Base-by-base conservation (phyloP, 2,888 invertebrate species). In the Plusia festucae region DNA sequence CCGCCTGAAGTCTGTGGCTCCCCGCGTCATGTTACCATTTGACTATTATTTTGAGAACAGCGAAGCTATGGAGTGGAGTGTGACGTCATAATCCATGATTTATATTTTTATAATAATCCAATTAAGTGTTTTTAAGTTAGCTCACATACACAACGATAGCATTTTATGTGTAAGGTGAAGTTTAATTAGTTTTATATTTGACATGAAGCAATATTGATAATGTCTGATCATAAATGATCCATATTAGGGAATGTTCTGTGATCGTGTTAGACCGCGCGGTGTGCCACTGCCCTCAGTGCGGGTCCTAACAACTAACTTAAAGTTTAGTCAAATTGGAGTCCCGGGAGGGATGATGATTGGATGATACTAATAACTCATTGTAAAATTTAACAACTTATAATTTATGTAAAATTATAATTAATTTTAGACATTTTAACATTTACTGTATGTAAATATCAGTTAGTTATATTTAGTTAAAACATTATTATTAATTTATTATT, bases 371-470 rank as follows among this genome's bases (percentile, higher is more conserved):
- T 71, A 78, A 82, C 75, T 81, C 71, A 79, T 75, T 59, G 52
- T 75, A 68, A 79, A 82, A 73, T 75, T 79, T 40, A 40, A 40
- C 40, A 40, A 40, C n/a, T 40, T 40, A 40, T 40, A n/a, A 40
- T 40, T 40, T 40, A 40, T 40, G 40, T 40, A 40, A 40, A 40
- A n/a, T 40, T 40, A n/a, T n/a, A 40, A 40, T n/a, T 40, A 40
- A 40, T 40, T 40, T 34, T 34, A 34, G 13, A 34, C n/a, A 83
- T 75, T 80, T 82, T 82, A 73, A 68, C 62, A 73, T 71, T 77
- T 77, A 82, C 70, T 81, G 76, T 76, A 65, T 82, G 82, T 86
- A 84, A 81, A 85, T 85, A 87, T 74, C 72, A 78, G 63, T 80
- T 80, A 79, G 82, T 76, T 73, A 82, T 70, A 78, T 74, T 73